Evolutionary conservation across 2,113 vertebrate genomes (phyloP), one percentile per base, ranked within the genome.

Genomic region (Raphicerus campestris): DNA sequence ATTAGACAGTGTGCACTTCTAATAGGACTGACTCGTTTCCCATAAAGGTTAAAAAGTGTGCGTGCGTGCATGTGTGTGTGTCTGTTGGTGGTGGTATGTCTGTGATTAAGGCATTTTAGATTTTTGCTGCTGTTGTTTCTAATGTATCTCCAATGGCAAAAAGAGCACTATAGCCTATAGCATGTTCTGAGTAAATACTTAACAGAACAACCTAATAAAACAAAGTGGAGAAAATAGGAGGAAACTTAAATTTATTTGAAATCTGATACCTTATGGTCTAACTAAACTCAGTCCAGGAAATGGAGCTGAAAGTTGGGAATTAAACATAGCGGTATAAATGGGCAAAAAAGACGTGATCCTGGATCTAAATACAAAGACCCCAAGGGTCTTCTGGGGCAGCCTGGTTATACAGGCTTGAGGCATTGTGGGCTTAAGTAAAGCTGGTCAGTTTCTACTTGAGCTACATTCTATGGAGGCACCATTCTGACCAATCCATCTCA

Each of bases 21-120:
- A 70, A 92, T 15, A 35, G 17, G 58, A 95, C 61, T 51, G 26
- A 87, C 19, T 90, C 5, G 51, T 95, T 89, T 93, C 61, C 30
- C 13, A 45, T 84, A 22, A 91, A 26, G 5, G 60, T 45, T 35
- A 39, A 88, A 56, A 73, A 26, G 51, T 4, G 3, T 20, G 15
- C 8, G 1, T 35, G 4, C 20, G 13, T 14, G 1, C 10, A 5
- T 77, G 51, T 2, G 2, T 55, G 51, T 53, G 51, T 55, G 0
- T 55, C 10, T 91, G 28, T 70, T 42, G 10, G 42, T 63, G 5
- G 9, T 10, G 6, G 9, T 35, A 2, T 42, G 47, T 45, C 45
- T 17, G 1, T 73, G 14, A 66, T 90, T 75, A 87, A 97, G 7
- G 84, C 39, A 15, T 55, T 91, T 66, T 77, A 45, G 11, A 47